phyloP scores from a whole-genome alignment of 2,888 invertebrate species.

The Hartigia nigra region DNA sequence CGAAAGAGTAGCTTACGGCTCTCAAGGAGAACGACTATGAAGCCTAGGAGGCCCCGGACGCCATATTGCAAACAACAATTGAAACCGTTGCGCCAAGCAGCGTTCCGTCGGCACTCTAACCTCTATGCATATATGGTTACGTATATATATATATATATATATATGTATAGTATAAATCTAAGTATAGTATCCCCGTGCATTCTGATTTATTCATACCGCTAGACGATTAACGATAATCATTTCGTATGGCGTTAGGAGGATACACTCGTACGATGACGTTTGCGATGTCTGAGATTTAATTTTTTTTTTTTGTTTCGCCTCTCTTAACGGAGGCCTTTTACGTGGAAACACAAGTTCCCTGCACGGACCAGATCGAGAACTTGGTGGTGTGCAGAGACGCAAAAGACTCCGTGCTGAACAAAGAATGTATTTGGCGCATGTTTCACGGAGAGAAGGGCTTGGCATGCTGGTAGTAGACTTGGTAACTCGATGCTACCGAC shows the following conservation, averaged over 20 bases:
- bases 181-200: neutral
- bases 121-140: neutral
- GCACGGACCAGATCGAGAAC: conserved; percentile 9
- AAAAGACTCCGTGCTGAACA: conserved; percentile 31
- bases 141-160: no score
- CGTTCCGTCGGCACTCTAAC: neutral
- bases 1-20: conserved; percentile 55
- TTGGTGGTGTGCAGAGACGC: conserved; percentile 17
- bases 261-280: neutral
- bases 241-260: neutral
- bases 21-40: conserved; percentile 64
- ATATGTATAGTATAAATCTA: neutral
- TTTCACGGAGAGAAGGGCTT: neutral
- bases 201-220: neutral
- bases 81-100: conserved; percentile 55
- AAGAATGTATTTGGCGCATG: conserved; percentile 50
- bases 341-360: conserved; percentile 20
- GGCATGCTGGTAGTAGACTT: conserved; percentile 7
- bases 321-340: neutral
- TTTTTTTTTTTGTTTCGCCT: neutral
- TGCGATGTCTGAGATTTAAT: neutral
- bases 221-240: neutral
- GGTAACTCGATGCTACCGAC: conserved; percentile 52
- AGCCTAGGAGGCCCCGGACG: conserved; percentile 46
- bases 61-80: conserved; percentile 63